A percentile compares a stretch with the other conserved stretches of the same genome.
Evolutionary conservation across 2,797 vertebrate species (phyloP).

Genomic region (Coluber constrictor): DNA sequence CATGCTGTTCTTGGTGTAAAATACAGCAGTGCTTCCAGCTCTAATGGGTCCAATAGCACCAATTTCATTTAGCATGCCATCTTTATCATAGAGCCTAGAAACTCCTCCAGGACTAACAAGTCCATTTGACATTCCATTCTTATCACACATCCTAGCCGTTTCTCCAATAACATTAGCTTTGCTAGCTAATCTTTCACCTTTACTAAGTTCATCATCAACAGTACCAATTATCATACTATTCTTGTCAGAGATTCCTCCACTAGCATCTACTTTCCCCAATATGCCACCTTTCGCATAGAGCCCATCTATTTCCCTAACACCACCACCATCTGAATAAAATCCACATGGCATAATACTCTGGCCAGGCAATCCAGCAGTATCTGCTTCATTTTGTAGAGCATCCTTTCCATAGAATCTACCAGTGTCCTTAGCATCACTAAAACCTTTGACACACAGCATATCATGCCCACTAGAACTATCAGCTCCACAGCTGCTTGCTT

Average conservation of each 20-base stretch:
- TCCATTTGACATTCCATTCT: neutral
- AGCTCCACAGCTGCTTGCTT: neutral
- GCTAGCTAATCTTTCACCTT: neutral
- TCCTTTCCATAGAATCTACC: neutral
- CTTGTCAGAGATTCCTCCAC: neutral
- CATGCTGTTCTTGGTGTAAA: neutral
- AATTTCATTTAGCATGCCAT: neutral
- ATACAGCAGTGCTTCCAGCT: neutral
- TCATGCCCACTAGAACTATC: rapidly evolving
- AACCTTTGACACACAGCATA: neutral
- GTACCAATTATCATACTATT: neutral
- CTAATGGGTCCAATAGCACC: neutral
- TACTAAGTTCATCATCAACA: neutral
- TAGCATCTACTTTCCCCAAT: neutral
- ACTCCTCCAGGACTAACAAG: neutral
- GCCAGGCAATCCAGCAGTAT: neutral
- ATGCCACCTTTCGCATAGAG: neutral
- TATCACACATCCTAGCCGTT: neutral
- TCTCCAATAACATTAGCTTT: neutral
- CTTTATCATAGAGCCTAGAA: neutral
- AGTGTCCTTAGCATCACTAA: rapidly evolving
- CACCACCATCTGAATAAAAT: neutral
- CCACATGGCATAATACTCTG: neutral
- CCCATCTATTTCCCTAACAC: neutral
- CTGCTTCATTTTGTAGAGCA: neutral